Base-by-base conservation (phyloP, 2,797 vertebrate genomes). In the Channa striata region DNA sequence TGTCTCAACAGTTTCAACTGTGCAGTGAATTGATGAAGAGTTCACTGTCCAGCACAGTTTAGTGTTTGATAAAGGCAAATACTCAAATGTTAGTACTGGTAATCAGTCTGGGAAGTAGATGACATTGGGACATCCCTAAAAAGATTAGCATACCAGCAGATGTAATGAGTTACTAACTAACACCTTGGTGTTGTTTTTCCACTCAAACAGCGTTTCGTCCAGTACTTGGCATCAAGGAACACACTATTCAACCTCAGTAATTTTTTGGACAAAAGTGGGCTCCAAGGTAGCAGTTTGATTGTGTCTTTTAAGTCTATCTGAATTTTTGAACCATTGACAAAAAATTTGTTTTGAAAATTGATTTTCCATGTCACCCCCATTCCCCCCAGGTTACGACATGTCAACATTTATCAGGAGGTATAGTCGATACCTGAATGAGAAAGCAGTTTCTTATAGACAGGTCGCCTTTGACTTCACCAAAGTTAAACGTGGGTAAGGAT, bases 401-500 rank as follows among this genome's bases (percentile, higher is more conserved):
- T 99, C 98, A 74, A 99, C 98, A 0, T 99, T 99, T 92, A 99
- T 99, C 92, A 95, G 97, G 84, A 90, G 98, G 73, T 99, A 99
- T 91, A 99, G 98, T 93, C 96, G 97, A 40, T 99, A 99, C 83
- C 94, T 99, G 92, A 99, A 99, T 64, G 98, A 99, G 86, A 99
- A 99, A 91, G 98, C 98, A 30, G 97, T 99, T 88, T 99, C 98
- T 17, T 99, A 99, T 92, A 96, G 98, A 94, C 98, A 99, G 93
- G 98, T 99, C 78, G 98, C 98, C 85, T 99, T 99, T 90, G 98
- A 99, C 93, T 99, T 99, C 93, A 99, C 98, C 8, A 99, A 99
- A 96, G 98, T 99, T 87, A 99, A 99, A 93, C 95, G 98, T 90
- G 98, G 98, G 98, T 99, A 93, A 96, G 97, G 11, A 54, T 34